Base-by-base conservation (phyloP, 2,113 vertebrate species). In the Blennius ocellaris region DNA sequence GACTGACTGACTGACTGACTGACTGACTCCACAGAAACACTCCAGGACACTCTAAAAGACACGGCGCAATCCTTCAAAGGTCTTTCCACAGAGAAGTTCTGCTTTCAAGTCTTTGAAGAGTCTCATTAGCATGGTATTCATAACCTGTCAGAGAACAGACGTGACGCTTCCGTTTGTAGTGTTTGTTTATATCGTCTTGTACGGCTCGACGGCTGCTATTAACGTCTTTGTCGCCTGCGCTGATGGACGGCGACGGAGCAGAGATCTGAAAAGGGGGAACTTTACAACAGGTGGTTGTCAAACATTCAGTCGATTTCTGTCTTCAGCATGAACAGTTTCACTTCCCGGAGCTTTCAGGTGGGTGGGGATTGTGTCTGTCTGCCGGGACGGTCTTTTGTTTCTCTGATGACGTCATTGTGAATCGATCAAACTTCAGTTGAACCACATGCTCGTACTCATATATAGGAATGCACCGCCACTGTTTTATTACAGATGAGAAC, bases 101-200 rank as follows among this genome's bases (percentile, higher is more conserved):
- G 44, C 65, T 11, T 45, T 17, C 39, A 11, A 11, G 43, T 73
- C 59, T 81, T 88, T 80, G 62, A 63, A 77, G 69, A 63, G 16
- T 62, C 62, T 78, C 70, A 70, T 86, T 76, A 67, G 6, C 44
- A 55, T 73, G 71, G 73, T 47, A 58, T 66, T 49, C 69, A 16
- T 47, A 41, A 69, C 49, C 52, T 55, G 12, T 49, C 58, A 48
- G 45, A 14, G 64, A 50, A 58, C 43, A 41, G 43, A 59, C 72
- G 11, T 15, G 1, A 9, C 43, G 12, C 15, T 51, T 76, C 53
- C 7, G 48, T 65, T 58, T 45, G 59, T 62, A 69, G 69, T 58
- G 73, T 66, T 64, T 74, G 57, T 54, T 69, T 66, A 17, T 66
- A 44, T 66, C 59, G 12, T 51, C 50, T 7, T 11, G 37, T 55